phyloP scores from a whole-genome alignment of 2,888 invertebrate genomes.

The Empis livida region DNA sequence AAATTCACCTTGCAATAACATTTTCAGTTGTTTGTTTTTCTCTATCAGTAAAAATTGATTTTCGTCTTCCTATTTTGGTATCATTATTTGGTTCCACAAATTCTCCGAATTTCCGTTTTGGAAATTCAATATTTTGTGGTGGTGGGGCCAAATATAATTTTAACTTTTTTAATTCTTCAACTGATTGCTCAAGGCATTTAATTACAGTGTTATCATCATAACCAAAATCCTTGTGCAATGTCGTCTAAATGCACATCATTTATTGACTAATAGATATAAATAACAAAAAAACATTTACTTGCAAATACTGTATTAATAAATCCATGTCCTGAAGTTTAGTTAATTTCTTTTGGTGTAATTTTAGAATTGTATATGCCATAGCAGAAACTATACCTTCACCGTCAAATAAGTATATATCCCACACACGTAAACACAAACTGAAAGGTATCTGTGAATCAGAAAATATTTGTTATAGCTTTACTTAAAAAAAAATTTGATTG shows the following conservation, averaged over 20 bases:
- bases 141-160: constrained; percentile 70
- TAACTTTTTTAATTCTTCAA: constrained; percentile 68
- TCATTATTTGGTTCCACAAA: constrained; percentile 64
- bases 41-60: constrained; percentile 59
- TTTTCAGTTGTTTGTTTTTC: constrained; percentile 59
- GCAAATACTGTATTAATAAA: constrained; percentile 62
- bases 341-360: constrained; percentile 69
- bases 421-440: constrained; percentile 76
- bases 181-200: constrained; percentile 59
- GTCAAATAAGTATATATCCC: constrained; percentile 89
- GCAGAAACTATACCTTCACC: constrained; percentile 83
- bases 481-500: neutral
- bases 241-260: constrained; percentile 19
- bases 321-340: constrained; percentile 67
- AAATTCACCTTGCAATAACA: constrained; percentile 42
- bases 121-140: constrained; percentile 59
- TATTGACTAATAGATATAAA: neutral
- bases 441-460: constrained; percentile 59
- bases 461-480: neutral
- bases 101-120: constrained; percentile 64
- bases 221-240: constrained; percentile 76
- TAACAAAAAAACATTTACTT: constrained; percentile 38
- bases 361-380: constrained; percentile 85
- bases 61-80: constrained; percentile 52
- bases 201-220: constrained; percentile 80